Percentiles rank a stretch among this genome's conserved stretches.
Conservation (phyloP, 2,888 invertebrate genomes). For the Leptinotarsa juncta region DNA sequence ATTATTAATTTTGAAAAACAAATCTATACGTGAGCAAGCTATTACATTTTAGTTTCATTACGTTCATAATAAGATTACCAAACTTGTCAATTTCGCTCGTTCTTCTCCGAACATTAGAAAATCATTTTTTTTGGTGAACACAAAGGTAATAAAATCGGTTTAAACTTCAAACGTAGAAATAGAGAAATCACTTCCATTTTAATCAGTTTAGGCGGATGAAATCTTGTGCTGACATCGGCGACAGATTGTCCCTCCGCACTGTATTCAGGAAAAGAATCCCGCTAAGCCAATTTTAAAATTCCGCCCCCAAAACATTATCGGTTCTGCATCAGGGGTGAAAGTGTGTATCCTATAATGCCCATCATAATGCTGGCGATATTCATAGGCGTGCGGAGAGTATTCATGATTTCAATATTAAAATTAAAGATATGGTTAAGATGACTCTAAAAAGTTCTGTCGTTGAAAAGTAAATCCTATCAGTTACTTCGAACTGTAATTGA, state of each 20-base stretch:
- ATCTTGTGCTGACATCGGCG: slow-evolving; percentile 13
- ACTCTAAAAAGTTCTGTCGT: too few relatives aligned
- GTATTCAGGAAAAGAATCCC: slow-evolving; percentile 36
- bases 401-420: not conserved
- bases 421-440: not conserved
- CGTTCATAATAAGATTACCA: too few relatives aligned
- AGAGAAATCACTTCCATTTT: not conserved
- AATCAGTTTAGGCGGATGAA: slow-evolving; percentile 2
- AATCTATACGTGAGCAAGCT: too few relatives aligned
- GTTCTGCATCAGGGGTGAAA: slow-evolving; percentile 42
- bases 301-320: slow-evolving; percentile 54
- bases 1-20: too few relatives aligned
- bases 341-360: slow-evolving; percentile 47
- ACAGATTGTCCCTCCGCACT: slow-evolving; percentile 19
- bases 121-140: too few relatives aligned
- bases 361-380: slow-evolving; percentile 34
- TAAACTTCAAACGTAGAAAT: not conserved
- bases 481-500: too few relatives aligned
- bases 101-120: too few relatives aligned
- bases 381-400: not conserved
- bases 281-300: slow-evolving; percentile 58
- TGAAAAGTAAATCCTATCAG: too few relatives aligned
- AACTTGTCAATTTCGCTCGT: too few relatives aligned
- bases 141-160: not conserved
- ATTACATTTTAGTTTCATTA: too few relatives aligned